These are phyloP conservation scores for Eulemur rufifrons DNA, from an alignment of 2,113 vertebrate species.

Conservation along the genomic window DNA sequence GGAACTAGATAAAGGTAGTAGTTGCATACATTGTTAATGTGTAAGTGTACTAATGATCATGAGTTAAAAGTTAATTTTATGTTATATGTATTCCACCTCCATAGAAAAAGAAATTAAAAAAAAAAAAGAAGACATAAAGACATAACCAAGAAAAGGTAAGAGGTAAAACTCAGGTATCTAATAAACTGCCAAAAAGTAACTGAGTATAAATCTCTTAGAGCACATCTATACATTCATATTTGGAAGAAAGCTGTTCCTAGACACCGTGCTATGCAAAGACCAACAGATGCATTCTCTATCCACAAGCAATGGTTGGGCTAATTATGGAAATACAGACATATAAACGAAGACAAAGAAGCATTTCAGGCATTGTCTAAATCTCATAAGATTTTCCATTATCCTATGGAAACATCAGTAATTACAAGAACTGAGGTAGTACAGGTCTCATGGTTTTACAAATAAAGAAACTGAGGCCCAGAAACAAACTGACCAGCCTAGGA, in stretches of 20 bases:
- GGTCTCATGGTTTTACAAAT: not conserved
- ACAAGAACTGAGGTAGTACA: not conserved
- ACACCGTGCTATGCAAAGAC: not conserved
- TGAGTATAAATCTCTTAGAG: not conserved
- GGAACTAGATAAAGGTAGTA: not conserved
- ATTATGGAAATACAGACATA: not conserved
- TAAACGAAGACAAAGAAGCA: not conserved
- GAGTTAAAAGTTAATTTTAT: not conserved
- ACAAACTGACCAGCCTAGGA: not conserved
- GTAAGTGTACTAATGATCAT: not conserved
- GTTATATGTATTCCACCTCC: not conserved
- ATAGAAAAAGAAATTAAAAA: not conserved
- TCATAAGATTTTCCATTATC: not conserved
- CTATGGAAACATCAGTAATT: not conserved
- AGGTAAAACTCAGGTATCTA: not conserved
- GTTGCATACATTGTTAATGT: not conserved
- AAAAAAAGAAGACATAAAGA: not conserved
- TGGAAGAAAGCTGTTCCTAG: not conserved
- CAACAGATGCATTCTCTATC: not conserved
- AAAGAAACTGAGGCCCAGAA: slow-evolving; percentile 2
- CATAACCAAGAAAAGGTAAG: not conserved
- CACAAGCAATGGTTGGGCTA: not conserved
- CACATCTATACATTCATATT: not conserved
- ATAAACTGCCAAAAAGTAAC: not conserved
- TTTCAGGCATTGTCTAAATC: slow-evolving; percentile 1